These are phyloP conservation scores for Furcifer pardalis DNA, from an alignment of 2,797 vertebrate species.

Conservation along the genomic window DNA sequence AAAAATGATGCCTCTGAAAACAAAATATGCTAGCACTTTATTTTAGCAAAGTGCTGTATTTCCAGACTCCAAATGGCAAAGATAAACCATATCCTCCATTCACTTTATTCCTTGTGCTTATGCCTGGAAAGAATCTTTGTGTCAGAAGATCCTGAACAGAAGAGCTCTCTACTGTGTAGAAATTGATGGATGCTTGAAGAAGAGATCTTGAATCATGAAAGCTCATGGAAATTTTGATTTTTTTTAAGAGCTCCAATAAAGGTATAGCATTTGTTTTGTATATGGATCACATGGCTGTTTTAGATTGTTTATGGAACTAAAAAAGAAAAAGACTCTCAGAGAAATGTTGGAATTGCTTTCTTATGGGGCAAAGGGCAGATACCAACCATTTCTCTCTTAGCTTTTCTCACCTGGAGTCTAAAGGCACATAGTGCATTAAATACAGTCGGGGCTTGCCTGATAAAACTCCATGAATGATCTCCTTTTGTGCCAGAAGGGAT, in stretches of 20 bases:
- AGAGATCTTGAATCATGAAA: no score
- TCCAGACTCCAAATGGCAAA: neutral
- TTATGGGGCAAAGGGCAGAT: neutral
- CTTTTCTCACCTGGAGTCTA: neutral
- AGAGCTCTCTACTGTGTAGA: neutral
- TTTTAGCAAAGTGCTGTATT: neutral
- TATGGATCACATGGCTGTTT: no score
- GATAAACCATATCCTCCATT: neutral
- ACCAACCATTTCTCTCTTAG: neutral
- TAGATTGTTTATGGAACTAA: no score
- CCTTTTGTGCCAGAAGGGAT: neutral
- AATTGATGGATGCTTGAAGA: no score
- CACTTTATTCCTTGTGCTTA: neutral
- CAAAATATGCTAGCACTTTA: neutral
- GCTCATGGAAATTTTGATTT: no score
- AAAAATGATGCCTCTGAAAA: neutral
- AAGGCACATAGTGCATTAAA: neutral
- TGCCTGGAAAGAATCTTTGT: neutral
- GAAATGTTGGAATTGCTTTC: no score
- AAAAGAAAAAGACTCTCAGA: no score
- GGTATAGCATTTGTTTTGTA: no score
- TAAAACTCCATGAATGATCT: neutral
- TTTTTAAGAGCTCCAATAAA: no score
- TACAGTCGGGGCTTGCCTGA: neutral
- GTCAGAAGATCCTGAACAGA: neutral